Evolutionary conservation across 2,797 vertebrate species (phyloP).

Genomic region (Tolypeutes matacus): DNA sequence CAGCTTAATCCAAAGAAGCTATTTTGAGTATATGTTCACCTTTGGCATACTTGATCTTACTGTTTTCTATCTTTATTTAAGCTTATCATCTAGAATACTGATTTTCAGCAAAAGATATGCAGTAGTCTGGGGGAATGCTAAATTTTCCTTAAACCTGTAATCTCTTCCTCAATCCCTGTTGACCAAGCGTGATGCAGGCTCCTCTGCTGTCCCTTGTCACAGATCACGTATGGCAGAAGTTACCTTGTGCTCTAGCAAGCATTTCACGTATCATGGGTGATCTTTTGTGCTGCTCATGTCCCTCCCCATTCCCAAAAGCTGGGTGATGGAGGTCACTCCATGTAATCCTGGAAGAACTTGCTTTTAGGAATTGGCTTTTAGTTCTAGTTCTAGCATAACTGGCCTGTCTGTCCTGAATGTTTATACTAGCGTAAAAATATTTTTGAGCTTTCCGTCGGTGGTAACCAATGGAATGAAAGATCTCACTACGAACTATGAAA

Average conservation of each 20-base stretch:
- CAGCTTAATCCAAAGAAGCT: slow-evolving; percentile 90
- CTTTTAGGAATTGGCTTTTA: background rate
- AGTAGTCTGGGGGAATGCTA: background rate
- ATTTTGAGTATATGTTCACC: slow-evolving; percentile 81
- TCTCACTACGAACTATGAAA: background rate
- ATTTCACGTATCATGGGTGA: background rate
- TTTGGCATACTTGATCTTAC: background rate
- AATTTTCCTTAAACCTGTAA: background rate
- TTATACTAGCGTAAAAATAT: slow-evolving; percentile 42
- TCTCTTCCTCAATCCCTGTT: background rate
- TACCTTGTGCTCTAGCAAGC: background rate
- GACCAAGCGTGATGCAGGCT: background rate
- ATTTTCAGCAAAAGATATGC: slow-evolving; percentile 20
- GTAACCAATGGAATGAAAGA: slow-evolving; percentile 27
- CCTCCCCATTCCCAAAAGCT: background rate
- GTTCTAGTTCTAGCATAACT: background rate
- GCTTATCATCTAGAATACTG: slow-evolving; percentile 30
- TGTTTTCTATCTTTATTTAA: background rate
- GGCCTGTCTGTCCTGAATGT: background rate
- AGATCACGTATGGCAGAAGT: background rate
- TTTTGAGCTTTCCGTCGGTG: slow-evolving; percentile 50
- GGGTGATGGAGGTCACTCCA: background rate
- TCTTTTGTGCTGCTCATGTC: background rate
- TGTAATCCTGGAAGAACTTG: background rate
- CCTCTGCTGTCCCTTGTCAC: background rate